These are phyloP conservation scores for Nomada flava DNA, from an alignment of 2,888 invertebrate species.

Conservation along the genomic window DNA sequence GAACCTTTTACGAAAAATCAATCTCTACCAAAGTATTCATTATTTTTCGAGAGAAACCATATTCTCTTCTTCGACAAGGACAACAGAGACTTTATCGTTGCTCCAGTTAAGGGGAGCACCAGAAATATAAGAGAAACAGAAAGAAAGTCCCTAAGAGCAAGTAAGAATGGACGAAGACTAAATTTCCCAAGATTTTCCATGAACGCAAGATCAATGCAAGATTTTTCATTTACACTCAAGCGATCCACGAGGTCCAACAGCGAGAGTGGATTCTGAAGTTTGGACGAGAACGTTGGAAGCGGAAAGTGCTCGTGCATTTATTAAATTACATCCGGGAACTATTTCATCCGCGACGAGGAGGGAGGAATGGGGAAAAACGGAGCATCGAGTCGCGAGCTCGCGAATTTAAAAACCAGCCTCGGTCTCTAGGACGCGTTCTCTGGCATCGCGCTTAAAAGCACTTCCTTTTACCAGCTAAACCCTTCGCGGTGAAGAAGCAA, in stretches of 20 bases:
- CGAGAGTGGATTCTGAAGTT: neutral
- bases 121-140: too few species aligned
- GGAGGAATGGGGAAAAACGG: neutral
- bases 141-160: too few species aligned
- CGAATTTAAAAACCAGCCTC: constrained; percentile 3
- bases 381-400: constrained; percentile 1
- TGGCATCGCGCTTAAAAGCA: constrained; percentile 3
- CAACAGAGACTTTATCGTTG: too few species aligned
- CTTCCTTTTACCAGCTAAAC: constrained; percentile 14
- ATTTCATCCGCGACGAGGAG: constrained; percentile 11
- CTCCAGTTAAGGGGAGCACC: too few species aligned
- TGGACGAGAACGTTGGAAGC: neutral
- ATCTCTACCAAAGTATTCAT: too few species aligned
- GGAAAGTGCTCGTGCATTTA: neutral
- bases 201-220: neutral
- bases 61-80: too few species aligned
- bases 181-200: too few species aligned
- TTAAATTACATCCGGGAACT: constrained; percentile 29
- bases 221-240: neutral
- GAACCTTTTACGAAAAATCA: too few species aligned
- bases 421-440: constrained; percentile 5
- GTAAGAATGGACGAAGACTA: neutral
- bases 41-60: too few species aligned
- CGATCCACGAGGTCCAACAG: neutral
- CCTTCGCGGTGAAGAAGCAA: constrained; percentile 27